Conservation (phyloP, 2,797 vertebrate genomes). For the Pelobates cultripes region DNA sequence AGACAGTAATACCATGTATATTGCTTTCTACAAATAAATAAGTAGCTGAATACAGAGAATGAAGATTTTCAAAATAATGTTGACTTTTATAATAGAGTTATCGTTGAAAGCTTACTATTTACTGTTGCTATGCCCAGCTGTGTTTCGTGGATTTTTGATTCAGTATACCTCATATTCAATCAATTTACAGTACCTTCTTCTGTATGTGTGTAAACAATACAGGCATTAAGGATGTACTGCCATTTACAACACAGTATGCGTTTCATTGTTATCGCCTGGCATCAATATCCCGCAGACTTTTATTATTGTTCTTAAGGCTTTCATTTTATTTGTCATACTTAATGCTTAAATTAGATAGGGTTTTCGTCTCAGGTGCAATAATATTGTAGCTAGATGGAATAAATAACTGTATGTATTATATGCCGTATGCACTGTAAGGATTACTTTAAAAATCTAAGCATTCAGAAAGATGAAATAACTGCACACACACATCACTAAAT, state of each 20-base stretch:
- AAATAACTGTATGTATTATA: background rate
- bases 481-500: no score
- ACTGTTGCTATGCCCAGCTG: background rate
- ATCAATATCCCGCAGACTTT: background rate
- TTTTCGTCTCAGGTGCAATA: background rate
- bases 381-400: background rate
- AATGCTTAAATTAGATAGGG: background rate
- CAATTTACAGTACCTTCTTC: background rate
- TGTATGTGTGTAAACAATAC: background rate
- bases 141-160: background rate
- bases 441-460: no score
- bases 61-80: background rate
- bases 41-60: no score
- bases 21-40: no score
- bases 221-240: background rate
- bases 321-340: background rate
- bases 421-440: background rate
- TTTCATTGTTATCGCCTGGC: background rate
- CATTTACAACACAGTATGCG: slow-evolving; percentile 1
- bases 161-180: background rate
- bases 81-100: background rate
- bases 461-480: no score
- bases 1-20: no score
- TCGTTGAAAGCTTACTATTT: background rate
- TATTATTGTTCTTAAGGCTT: background rate